Evolutionary conservation across 2,888 invertebrate species (phyloP), one percentile per base, ranked within the genome.

Genomic region (Pachycephus smyrnensis): DNA sequence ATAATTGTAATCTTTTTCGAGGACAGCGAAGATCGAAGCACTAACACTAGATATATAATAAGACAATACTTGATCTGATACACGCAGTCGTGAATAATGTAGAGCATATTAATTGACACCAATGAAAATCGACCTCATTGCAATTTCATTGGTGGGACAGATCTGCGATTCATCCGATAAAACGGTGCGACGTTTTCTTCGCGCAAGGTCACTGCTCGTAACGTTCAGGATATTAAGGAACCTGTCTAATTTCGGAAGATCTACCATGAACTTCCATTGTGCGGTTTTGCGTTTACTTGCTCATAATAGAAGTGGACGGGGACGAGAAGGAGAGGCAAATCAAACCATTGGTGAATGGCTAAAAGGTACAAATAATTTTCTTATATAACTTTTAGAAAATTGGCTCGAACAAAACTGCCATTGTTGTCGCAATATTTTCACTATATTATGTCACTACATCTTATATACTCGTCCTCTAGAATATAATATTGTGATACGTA

Each of bases 31-130:
- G 55, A 55, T 55, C 55, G 55, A 1, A 55, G 9, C 55, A 23
- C 55, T 23, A 23, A 55, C 9, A 55, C 9, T 32, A 12, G 37
- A 78, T 36, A 73, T 68, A 73, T 68, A 77, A 35, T 75, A 74
- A 30, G 68, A n/a, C 33, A 33, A 33, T 33, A 4, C 37, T 73
- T 69, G 78, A 79, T 75, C 40, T 32, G 69, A 76, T 32, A 32
- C 80, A 77, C 80, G 81, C 81, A 80, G 79, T 80, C 73, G 68
- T 75, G 3, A 33, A 77, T 73, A 71, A 82, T 76, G 73, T 82
- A 80, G 84, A 84, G 80, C 82, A 77, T 69, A 76, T 77, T 80
- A 83, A 83, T 84, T 83, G 82, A 81, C 78, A 79, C 74, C 76
- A 80, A 84, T 80, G 76, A 83, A 82, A 77, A 82, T 83, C 78